A percentile compares a stretch with the other conserved stretches of the same genome.
Evolutionary conservation across 2,888 invertebrate genomes (phyloP).

Genomic region (Eupeodes latifasciatus): DNA sequence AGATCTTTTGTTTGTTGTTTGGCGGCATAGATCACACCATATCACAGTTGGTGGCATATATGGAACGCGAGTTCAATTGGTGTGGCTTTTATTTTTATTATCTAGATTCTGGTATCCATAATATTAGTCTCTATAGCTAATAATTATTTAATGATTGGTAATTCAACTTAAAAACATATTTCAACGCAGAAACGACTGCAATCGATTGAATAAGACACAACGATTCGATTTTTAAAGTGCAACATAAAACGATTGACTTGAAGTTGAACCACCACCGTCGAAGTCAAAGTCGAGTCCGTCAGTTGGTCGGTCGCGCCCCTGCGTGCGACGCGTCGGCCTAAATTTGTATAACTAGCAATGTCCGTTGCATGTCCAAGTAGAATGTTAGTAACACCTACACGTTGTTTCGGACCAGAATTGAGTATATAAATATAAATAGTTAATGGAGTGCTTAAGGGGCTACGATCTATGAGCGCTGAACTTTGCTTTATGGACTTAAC

Average conservation of each 20-base stretch:
- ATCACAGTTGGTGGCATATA: slow-evolving; percentile 41
- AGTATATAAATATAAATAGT: background rate
- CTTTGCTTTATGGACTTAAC: slow-evolving; percentile 53
- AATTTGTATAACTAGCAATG: slow-evolving; percentile 16
- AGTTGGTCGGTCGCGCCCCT: too few relatives aligned
- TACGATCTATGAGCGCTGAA: slow-evolving; percentile 52
- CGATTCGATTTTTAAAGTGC: background rate
- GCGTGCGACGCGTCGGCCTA: background rate
- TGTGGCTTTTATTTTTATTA: slow-evolving; percentile 23
- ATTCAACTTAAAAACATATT: slow-evolving; percentile 27
- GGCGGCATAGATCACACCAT: slow-evolving; percentile 71
- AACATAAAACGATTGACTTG: background rate
- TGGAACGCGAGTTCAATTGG: slow-evolving; percentile 26
- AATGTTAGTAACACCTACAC: slow-evolving; percentile 60
- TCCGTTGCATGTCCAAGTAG: slow-evolving; percentile 45
- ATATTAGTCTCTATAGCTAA: background rate
- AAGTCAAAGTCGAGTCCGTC: too few relatives aligned
- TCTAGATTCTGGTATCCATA: slow-evolving; percentile 31
- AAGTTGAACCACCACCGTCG: background rate
- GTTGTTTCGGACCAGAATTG: background rate
- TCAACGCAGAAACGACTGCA: background rate
- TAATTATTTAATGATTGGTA: slow-evolving; percentile 40
- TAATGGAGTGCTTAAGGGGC: slow-evolving; percentile 54
- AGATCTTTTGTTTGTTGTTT: slow-evolving; percentile 31
- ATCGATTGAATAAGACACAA: slow-evolving; percentile 16